A percentile compares a stretch with the other conserved stretches of the same genome.
Conservation (phyloP, 2,888 invertebrate genomes). For the Lucinisca nassula region DNA sequence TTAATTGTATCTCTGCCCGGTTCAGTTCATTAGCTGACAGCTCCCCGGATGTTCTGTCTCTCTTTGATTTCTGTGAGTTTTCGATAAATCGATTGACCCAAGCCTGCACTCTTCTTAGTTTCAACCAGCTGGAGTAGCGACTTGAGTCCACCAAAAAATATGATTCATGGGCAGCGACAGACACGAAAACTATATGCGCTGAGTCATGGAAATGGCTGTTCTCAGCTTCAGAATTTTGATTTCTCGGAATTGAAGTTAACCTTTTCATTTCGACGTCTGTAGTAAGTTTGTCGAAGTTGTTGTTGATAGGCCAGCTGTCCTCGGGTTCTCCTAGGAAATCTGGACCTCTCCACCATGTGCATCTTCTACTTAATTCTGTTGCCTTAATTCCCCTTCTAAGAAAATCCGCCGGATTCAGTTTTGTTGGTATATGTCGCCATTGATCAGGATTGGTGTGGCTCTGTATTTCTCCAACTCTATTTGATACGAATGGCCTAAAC, state of each 20-base stretch:
- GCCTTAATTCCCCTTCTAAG: background rate
- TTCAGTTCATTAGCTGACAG: too few species aligned
- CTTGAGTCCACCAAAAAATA: background rate
- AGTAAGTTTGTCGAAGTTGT: too few species aligned
- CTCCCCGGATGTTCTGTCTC: too few species aligned
- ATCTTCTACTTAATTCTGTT: background rate
- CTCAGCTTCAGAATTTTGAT: background rate
- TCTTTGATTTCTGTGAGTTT: too few species aligned
- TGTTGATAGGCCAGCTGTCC: conserved; percentile 6
- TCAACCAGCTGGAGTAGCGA: conserved; percentile 4
- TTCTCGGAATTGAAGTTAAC: background rate
- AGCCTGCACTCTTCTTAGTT: too few species aligned
- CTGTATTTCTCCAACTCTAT: conserved; percentile 60
- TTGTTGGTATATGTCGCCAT: conserved; percentile 15
- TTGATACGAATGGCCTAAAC: conserved; percentile 63
- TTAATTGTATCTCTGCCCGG: too few species aligned
- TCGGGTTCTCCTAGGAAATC: conserved; percentile 5
- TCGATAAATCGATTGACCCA: too few species aligned
- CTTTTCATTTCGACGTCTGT: background rate
- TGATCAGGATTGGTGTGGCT: conserved; percentile 4
- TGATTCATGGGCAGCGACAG: background rate
- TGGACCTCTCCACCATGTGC: conserved; percentile 20
- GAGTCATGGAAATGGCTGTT: conserved; percentile 2
- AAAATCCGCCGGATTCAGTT: conserved; percentile 1
- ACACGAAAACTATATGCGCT: background rate